Conservation (phyloP, 1,140 invertebrate genomes). For the Drosophila bipectinata region DNA sequence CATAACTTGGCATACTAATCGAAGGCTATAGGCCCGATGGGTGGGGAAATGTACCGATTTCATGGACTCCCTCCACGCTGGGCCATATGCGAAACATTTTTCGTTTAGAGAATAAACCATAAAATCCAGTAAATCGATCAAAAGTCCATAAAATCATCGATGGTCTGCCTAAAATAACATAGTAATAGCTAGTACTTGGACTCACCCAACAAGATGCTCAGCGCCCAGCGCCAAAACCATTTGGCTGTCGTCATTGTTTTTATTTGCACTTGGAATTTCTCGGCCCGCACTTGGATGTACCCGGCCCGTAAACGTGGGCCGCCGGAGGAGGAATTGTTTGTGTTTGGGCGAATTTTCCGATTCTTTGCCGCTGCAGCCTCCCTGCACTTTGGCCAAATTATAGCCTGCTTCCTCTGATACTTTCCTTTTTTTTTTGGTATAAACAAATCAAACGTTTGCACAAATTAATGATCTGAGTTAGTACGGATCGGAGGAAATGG, state of each 20-base stretch:
- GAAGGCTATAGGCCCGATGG: not conserved
- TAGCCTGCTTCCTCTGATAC: not conserved
- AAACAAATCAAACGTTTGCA: conserved; percentile 73
- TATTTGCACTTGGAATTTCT: conserved; percentile 74
- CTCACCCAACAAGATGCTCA: conserved; percentile 71
- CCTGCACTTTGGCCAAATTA: conserved; percentile 34
- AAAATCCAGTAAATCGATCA: conserved; percentile 62
- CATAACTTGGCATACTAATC: conserved; percentile 7
- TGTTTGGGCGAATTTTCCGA: conserved; percentile 40
- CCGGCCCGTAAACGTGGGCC: conserved; percentile 40
- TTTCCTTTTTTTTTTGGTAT: conserved; percentile 28
- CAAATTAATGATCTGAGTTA: conserved; percentile 60
- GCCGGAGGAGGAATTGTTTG: conserved; percentile 43
- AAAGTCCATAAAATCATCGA: conserved; percentile 63
- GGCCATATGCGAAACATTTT: conserved; percentile 41
- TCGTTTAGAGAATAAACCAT: conserved; percentile 13
- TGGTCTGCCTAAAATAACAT: conserved; percentile 28
- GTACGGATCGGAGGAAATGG: conserved; percentile 4
- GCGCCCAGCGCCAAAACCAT: conserved; percentile 72
- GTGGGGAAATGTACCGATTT: conserved; percentile 7
- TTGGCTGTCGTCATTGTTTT: conserved; percentile 82
- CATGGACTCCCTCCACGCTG: conserved; percentile 4
- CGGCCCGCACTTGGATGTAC: conserved; percentile 22
- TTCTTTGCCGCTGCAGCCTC: conserved; percentile 21
- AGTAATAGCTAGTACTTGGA: conserved; percentile 17